phyloP scores from a whole-genome alignment of 2,113 vertebrate genomes.

The Cheirogaleus medius region DNA sequence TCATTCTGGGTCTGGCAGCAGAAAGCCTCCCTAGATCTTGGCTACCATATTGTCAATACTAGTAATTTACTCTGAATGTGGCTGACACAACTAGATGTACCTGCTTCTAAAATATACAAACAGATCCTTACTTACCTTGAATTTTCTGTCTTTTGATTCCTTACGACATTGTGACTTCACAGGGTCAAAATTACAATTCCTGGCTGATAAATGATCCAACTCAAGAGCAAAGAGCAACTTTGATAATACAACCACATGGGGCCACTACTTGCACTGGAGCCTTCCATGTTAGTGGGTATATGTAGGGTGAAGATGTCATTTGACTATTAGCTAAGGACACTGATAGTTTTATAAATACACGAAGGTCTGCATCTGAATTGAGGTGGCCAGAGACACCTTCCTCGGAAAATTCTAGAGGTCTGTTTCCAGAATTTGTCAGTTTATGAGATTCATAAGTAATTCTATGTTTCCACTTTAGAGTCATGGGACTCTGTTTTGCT shows the following conservation, averaged over 20 bases:
- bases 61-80: not conserved
- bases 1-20: not conserved
- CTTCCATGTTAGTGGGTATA: not conserved
- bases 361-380: not conserved
- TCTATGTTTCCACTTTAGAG: not conserved
- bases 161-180: not conserved
- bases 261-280: not conserved
- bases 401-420: not conserved
- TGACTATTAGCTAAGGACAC: not conserved
- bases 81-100: not conserved
- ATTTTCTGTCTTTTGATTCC: not conserved
- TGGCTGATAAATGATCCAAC: not conserved
- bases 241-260: not conserved
- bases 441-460: not conserved
- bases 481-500: not conserved
- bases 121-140: not conserved
- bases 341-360: not conserved
- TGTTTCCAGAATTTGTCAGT: not conserved
- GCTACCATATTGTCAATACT: not conserved
- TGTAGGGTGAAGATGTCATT: not conserved
- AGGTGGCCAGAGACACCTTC: not conserved
- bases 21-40: not conserved
- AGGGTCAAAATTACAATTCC: not conserved
- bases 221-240: not conserved
- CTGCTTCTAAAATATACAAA: not conserved